Base-by-base conservation (phyloP, 2,797 vertebrate genomes). In the Oreochromis grahami region DNA sequence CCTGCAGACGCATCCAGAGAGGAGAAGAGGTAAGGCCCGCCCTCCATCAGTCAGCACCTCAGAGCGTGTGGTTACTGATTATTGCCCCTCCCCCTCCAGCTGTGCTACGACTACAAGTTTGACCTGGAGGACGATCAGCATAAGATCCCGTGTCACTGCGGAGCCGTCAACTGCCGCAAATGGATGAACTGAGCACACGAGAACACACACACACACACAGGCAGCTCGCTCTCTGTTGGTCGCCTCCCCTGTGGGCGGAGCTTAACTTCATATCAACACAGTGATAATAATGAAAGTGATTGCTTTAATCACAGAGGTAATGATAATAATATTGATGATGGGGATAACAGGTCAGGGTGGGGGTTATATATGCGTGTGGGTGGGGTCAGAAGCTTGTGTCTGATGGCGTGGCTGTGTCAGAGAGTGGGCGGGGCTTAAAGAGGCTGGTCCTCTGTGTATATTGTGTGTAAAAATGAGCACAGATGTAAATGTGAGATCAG, bases 71-170 rank as follows among this genome's bases (percentile, higher is more conserved):
- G 21, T 45, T 70, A 45, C 2, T 43, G 15, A 77, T 82, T 21
- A 38, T 7, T 65, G 19, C 65, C 1, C 50, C 3, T 45, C 48
- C 48, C 11, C 55, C 52, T 36, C 11, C 85, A 87, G 98, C 96
- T 99, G 84, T 97, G 96, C 89, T 99, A 99, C 0, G 98, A 99
- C 94, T 99, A 99, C 43, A 99, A 99, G 96, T 99, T 99, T 19
- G 98, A 99, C 95, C 97, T 99, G 82, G 98, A 99, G 94, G 98
- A 99, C 11, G 98, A 99, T 94, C 98, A 99, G 95, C 98, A 99
- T 95, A 99, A 99, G 97, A 99, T 99, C 91, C 98, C 98, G 3
- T 99, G 98, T 96, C 98, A 99, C 97, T 99, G 98, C 93, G 98
- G 98, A 91, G 98, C 98, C 14, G 97, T 99, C 38, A 99, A 99